phyloP scores from a whole-genome alignment of 1,140 invertebrate genomes.

The Ceratosolen solmsi region DNA sequence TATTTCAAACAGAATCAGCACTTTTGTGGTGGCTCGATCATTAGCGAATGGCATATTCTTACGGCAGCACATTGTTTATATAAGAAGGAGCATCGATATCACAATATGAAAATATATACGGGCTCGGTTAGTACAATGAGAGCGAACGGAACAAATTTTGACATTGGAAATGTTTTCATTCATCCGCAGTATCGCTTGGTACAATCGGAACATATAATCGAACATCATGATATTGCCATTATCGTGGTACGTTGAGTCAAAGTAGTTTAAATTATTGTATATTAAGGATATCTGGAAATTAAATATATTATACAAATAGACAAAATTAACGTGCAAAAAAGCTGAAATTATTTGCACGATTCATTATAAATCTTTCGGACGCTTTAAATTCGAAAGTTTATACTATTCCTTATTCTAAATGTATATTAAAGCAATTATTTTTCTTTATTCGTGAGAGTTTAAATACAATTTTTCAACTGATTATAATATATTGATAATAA shows the following conservation, averaged over 20 bases:
- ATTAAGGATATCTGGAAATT: no score
- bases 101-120: background rate
- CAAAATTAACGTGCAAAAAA: no score
- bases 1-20: background rate
- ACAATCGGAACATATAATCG: background rate
- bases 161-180: background rate
- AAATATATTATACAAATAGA: no score
- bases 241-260: background rate
- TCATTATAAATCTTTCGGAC: no score
- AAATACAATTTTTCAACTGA: no score
- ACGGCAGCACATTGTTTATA: conserved; percentile 4
- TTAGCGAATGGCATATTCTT: background rate
- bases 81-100: background rate
- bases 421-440: no score
- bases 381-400: no score
- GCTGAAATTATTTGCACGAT: no score
- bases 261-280: no score
- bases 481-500: no score
- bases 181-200: background rate
- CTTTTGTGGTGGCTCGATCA: conserved; percentile 13
- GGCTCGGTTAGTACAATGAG: background rate
- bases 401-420: no score
- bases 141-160: background rate
- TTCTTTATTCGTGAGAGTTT: no score
- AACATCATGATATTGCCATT: background rate